Evolutionary conservation across 2,113 vertebrate genomes (phyloP).

Genomic region (Myotis lucifugus): DNA sequence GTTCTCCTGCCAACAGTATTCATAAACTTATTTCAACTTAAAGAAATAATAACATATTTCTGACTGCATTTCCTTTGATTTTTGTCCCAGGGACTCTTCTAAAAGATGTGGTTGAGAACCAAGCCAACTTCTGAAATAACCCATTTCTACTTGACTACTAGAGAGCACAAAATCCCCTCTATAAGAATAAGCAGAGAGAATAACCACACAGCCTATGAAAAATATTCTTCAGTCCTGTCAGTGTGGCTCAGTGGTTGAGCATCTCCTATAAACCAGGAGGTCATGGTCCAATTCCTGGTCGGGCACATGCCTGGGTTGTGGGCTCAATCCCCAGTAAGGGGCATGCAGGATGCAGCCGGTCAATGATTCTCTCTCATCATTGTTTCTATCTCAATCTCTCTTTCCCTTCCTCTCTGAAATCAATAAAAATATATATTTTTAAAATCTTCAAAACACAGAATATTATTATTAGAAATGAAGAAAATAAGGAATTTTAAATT

Average conservation of each 20-base stretch:
- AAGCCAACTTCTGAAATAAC: background rate
- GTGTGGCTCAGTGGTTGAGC: too few species aligned
- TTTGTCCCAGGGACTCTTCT: background rate
- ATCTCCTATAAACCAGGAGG: too few species aligned
- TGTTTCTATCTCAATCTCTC: too few species aligned
- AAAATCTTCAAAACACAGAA: background rate
- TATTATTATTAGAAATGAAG: background rate
- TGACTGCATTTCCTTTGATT: background rate
- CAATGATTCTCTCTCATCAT: too few species aligned
- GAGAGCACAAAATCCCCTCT: background rate
- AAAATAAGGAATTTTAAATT: conserved; percentile 16
- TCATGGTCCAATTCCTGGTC: too few species aligned
- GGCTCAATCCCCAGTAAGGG: too few species aligned
- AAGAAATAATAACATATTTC: background rate
- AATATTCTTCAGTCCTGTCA: background rate
- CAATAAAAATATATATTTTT: too few species aligned
- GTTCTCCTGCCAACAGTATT: background rate
- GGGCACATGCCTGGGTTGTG: too few species aligned
- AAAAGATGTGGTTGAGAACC: background rate
- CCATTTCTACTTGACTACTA: background rate
- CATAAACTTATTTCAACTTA: background rate
- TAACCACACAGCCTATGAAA: background rate
- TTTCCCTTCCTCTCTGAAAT: too few species aligned
- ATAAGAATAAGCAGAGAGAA: conserved; percentile 7
- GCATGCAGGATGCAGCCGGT: too few species aligned